phyloP scores from a whole-genome alignment of 2,113 vertebrate species.

The Syngnathus scovelli region DNA sequence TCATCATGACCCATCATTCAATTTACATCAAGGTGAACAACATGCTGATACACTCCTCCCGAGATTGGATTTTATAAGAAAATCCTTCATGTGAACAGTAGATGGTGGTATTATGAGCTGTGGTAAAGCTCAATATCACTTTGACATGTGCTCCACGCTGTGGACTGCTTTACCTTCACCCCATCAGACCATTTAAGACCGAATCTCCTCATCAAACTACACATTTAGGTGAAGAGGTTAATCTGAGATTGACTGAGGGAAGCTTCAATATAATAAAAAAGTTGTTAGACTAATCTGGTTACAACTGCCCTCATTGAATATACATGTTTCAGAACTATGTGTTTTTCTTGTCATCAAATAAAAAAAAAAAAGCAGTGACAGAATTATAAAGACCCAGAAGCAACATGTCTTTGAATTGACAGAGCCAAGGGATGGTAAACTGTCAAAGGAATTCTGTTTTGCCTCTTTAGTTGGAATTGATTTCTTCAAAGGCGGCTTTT shows the following conservation, averaged over 20 bases:
- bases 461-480: slow-evolving; percentile 64
- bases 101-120: slow-evolving; percentile 74
- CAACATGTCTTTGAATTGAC: slow-evolving; percentile 52
- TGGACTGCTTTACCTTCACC: background rate
- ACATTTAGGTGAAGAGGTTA: background rate
- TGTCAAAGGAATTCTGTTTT: slow-evolving; percentile 49
- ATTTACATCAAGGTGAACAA: background rate
- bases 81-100: slow-evolving; percentile 68
- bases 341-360: background rate
- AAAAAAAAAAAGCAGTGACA: background rate
- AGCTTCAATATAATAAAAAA: too few species aligned
- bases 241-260: too few species aligned
- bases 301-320: background rate
- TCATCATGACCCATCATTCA: background rate
- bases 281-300: too few species aligned
- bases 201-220: slow-evolving; percentile 20
- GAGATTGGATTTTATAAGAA: background rate
- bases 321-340: background rate
- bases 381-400: slow-evolving; percentile 33
- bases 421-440: slow-evolving; percentile 41
- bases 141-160: too few species aligned
- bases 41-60: background rate
- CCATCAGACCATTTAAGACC: background rate
- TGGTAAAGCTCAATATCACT: too few species aligned
- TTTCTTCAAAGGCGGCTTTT: slow-evolving; percentile 66